phyloP scores from a whole-genome alignment of 2,888 invertebrate genomes.

The Heliconius erato region DNA sequence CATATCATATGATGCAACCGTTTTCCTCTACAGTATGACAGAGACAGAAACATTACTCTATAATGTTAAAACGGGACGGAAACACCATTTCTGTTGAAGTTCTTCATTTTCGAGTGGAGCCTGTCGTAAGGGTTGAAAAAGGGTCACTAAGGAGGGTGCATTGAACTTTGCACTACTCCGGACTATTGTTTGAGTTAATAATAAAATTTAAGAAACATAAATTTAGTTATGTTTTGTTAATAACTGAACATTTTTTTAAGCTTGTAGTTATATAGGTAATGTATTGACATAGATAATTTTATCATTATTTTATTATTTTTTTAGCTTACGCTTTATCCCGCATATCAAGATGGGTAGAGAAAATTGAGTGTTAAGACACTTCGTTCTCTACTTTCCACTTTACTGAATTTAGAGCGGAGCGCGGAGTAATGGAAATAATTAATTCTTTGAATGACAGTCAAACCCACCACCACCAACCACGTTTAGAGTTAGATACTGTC shows the following conservation, averaged over 20 bases:
- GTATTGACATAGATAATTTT: neutral
- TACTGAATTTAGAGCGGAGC: too few species aligned
- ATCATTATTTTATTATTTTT: neutral
- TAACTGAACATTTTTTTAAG: neutral
- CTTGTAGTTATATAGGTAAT: neutral
- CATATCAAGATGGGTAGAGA: neutral
- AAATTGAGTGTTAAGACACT: neutral
- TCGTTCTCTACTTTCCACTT: neutral
- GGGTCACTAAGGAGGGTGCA: slow-evolving; percentile 62
- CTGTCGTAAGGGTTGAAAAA: slow-evolving; percentile 51
- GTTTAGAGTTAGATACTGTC: neutral
- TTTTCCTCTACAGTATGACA: slow-evolving; percentile 41
- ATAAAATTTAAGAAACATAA: slow-evolving; percentile 29
- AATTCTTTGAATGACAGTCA: neutral
- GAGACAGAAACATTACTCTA: slow-evolving; percentile 20
- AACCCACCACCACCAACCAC: neutral
- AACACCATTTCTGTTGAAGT: slow-evolving; percentile 28
- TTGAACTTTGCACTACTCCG: slow-evolving; percentile 73
- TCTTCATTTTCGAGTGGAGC: slow-evolving; percentile 40
- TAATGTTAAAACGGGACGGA: slow-evolving; percentile 38
- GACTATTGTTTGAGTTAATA: slow-evolving; percentile 47
- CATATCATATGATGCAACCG: slow-evolving; percentile 32
- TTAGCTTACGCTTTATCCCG: neutral
- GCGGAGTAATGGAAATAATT: neutral
- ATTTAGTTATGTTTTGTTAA: slow-evolving; percentile 16